Base-by-base conservation (phyloP, 2,888 invertebrate species). In the Malachius bipustulatus region DNA sequence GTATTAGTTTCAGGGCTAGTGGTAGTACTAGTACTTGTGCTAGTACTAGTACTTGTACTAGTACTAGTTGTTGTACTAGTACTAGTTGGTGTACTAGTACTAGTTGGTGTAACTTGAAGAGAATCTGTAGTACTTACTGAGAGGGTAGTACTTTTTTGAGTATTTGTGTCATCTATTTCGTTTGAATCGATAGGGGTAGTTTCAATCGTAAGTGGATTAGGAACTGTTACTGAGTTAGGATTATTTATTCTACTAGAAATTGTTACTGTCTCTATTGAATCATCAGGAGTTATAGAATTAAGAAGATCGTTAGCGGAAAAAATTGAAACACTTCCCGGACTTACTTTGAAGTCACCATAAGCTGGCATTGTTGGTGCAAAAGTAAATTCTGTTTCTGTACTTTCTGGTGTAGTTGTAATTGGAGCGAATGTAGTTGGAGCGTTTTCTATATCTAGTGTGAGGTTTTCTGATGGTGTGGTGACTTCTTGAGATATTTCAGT, bases 211-310 rank as follows among this genome's bases (percentile, higher is more conserved):
- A 41, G 45, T 16, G 45, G 45, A 4, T 36, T 37, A 37, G 32
- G 37, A 29, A 14, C 13, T 14, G 8, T 28, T 14, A 26, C 31
- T 13, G 34, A 34, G 24, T 29, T 31, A 11, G 15, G 16, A 26
- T 19, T 14, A 58, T 58, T 56, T 65, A 65, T 65, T 57, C 66
- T 62, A 46, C 69, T 66, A 46, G 66, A 61, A 52, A 72, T 61
- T 33, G 62, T 63, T 49, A 66, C 66, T 47, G 71, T 65, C 44
- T 69, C 64, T 37, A 60, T 57, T 64, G 67, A 66, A 62, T 70
- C 69, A 55, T 65, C 65, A 42, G 63, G 62, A 54, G 70, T 59
- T 60, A 62, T 66, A 32, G 47, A 43, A 47, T 57, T 59, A 48
- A 51, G 52, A 16, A 52, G 32, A 48, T 60, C 61, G 42, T 62